Percentiles rank a stretch among this genome's conserved stretches.
These are phyloP conservation scores for Gonioctena quinquepunctata DNA, from an alignment of 1,140 invertebrate species.

Conservation along the genomic window DNA sequence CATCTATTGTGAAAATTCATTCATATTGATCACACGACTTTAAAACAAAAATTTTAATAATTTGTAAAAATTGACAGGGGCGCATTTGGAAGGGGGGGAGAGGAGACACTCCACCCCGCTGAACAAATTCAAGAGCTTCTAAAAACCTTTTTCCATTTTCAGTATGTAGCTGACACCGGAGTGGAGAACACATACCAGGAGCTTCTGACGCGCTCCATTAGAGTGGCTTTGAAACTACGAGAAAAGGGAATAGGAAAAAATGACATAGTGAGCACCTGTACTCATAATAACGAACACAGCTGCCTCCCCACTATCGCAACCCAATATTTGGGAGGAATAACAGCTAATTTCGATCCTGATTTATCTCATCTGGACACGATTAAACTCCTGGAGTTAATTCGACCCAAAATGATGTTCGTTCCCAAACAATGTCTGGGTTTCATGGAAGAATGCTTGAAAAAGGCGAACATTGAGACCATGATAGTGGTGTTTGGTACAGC, in stretches of 20 bases:
- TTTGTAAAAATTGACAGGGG: too few relatives aligned
- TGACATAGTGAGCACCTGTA: neutral
- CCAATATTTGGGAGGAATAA: neutral
- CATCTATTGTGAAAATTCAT: too few relatives aligned
- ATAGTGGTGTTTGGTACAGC: slow-evolving; percentile 31
- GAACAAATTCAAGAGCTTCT: too few relatives aligned
- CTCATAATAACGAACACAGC: neutral
- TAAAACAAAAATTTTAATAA: too few relatives aligned
- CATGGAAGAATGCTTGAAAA: slow-evolving; percentile 5
- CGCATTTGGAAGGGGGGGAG: too few relatives aligned
- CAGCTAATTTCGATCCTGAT: neutral
- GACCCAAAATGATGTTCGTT: slow-evolving; percentile 14
- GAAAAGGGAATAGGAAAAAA: neutral
- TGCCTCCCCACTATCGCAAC: neutral
- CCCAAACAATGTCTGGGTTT: neutral
- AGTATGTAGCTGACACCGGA: neutral
- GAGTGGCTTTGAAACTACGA: neutral
- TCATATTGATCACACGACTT: too few relatives aligned
- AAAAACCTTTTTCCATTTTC: too few relatives aligned
- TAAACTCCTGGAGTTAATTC: neutral
- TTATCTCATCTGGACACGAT: slow-evolving; percentile 6
- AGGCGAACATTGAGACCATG: slow-evolving; percentile 8
- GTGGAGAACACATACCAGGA: neutral
- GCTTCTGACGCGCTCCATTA: neutral
- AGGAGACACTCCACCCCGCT: too few relatives aligned